Evolutionary conservation across 2,113 vertebrate species (phyloP).

Genomic region (Cyrtonyx montezumae): DNA sequence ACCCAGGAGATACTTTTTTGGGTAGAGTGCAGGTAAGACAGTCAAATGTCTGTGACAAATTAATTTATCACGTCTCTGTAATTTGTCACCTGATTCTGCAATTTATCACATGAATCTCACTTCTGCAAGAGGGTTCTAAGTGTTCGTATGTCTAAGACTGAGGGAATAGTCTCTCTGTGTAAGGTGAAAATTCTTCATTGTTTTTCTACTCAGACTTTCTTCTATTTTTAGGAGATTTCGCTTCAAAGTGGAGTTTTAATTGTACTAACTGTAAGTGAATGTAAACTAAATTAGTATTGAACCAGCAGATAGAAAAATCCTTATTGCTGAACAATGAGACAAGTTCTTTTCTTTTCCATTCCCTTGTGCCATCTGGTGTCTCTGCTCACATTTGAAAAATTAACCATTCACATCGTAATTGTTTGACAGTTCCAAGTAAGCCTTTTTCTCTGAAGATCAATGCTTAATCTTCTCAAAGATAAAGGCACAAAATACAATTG

Average conservation of each 20-base stretch:
- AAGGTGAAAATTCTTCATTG: background rate
- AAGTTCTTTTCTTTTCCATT: background rate
- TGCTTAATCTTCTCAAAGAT: conserved; percentile 43
- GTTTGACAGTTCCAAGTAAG: background rate
- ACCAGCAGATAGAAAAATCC: conserved; percentile 72
- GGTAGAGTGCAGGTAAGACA: background rate
- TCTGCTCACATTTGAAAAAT: conserved; percentile 59
- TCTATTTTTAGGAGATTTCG: conserved; percentile 31
- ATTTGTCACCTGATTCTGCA: background rate
- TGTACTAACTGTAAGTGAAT: conserved; percentile 71
- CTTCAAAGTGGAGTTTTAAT: conserved; percentile 64
- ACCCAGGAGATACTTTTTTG: background rate
- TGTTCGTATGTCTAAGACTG: background rate
- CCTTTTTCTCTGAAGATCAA: conserved; percentile 39
- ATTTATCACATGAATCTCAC: background rate
- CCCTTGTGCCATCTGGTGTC: conserved; percentile 66
- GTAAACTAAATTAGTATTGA: conserved; percentile 79
- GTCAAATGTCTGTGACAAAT: background rate
- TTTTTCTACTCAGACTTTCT: background rate
- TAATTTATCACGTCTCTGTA: background rate
- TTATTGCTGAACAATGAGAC: conserved; percentile 73
- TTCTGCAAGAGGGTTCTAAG: background rate
- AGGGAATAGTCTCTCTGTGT: background rate
- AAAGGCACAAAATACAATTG: conserved; percentile 49
- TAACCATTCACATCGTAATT: conserved; percentile 40